phyloP scores from a whole-genome alignment of 1,140 invertebrate genomes.

The Lerema accius region DNA sequence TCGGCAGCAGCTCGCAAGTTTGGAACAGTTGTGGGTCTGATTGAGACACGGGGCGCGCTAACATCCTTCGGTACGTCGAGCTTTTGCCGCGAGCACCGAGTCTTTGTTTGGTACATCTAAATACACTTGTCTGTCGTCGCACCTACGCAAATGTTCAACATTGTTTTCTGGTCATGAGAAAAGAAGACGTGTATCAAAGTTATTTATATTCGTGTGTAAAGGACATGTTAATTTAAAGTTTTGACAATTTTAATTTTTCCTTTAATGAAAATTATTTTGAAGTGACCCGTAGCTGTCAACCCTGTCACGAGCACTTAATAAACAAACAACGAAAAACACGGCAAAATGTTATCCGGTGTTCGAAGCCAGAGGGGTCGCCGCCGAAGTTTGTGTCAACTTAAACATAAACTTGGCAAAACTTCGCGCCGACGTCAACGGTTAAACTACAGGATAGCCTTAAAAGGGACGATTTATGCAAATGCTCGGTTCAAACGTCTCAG shows the following conservation, averaged over 20 bases:
- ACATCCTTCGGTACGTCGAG: too few relatives aligned
- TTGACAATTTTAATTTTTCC: too few relatives aligned
- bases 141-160: too few relatives aligned
- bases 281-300: too few relatives aligned
- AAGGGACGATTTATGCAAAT: slow-evolving; percentile 18
- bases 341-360: not conserved
- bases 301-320: not conserved
- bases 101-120: too few relatives aligned
- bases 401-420: slow-evolving; percentile 8
- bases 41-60: not conserved
- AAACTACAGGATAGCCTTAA: slow-evolving; percentile 20
- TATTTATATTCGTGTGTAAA: too few relatives aligned
- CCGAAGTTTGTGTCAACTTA: not conserved
- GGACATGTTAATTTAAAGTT: too few relatives aligned
- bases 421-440: slow-evolving; percentile 15
- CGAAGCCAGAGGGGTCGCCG: not conserved
- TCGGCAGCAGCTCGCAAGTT: slow-evolving; percentile 6
- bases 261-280: too few relatives aligned
- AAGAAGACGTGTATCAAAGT: too few relatives aligned
- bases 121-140: too few relatives aligned
- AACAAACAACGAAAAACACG: not conserved
- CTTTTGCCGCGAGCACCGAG: too few relatives aligned
- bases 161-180: too few relatives aligned
- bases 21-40: slow-evolving; percentile 8
- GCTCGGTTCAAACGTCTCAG: not conserved